Percentiles rank a stretch among this genome's conserved stretches.
Evolutionary conservation across 92 coral and sea anemone genomes (phyloP).

Genomic region (Nematostella vectensis): DNA sequence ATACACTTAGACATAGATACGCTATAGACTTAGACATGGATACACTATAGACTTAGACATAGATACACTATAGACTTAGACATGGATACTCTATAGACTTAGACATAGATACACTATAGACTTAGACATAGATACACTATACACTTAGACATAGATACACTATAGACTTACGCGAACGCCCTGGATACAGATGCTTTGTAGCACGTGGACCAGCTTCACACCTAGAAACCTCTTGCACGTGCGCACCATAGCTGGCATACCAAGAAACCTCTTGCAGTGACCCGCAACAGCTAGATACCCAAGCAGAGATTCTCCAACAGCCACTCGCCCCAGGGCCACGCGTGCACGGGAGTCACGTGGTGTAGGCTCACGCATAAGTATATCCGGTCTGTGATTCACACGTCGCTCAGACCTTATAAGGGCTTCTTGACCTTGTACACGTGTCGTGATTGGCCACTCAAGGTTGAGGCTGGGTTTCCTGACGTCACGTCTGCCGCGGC

Average conservation of each 20-base stretch:
- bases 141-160: too few relatives aligned
- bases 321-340: too few relatives aligned
- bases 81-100: too few relatives aligned
- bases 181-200: conserved; percentile 48
- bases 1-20: too few relatives aligned
- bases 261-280: conserved; percentile 50
- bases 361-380: too few relatives aligned
- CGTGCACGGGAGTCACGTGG: too few relatives aligned
- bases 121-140: too few relatives aligned
- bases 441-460: conserved; percentile 53
- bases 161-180: conserved; percentile 45
- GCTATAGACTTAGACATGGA: too few relatives aligned
- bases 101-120: too few relatives aligned
- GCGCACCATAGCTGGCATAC: conserved; percentile 30
- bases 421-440: conserved; percentile 35
- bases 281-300: conserved; percentile 34
- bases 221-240: conserved; percentile 35
- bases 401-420: conserved; percentile 26
- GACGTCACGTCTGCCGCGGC: conserved; percentile 20
- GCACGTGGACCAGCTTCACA: conserved; percentile 14
- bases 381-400: not conserved
- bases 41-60: too few relatives aligned
- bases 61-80: too few relatives aligned
- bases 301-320: conserved; percentile 6
- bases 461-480: conserved; percentile 33